Conservation (phyloP, 2,797 vertebrate genomes). For the Schizopygopsis malacanthus region DNA sequence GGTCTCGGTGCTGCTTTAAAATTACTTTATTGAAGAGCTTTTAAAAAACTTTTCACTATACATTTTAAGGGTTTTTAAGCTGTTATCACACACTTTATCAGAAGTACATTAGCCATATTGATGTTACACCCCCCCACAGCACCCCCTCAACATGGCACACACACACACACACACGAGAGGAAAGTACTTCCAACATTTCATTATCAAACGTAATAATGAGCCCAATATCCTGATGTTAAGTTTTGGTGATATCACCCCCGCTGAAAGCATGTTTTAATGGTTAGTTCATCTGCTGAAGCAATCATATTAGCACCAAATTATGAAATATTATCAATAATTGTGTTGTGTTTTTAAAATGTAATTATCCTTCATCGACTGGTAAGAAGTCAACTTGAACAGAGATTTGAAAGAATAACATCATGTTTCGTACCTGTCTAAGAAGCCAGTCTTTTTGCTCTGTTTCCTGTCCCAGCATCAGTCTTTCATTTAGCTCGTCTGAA, state of each 20-base stretch:
- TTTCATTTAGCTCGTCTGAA: constrained; percentile 5
- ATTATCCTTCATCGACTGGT: neutral
- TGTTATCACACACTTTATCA: constrained; percentile 1
- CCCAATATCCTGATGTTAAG: neutral
- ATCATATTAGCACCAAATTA: neutral
- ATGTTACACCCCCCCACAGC: too few relatives aligned
- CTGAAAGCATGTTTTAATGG: too few relatives aligned
- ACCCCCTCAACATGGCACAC: too few relatives aligned
- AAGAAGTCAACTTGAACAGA: neutral
- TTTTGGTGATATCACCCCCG: neutral
- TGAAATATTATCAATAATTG: neutral
- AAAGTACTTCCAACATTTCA: too few relatives aligned
- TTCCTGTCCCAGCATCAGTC: constrained; percentile 13
- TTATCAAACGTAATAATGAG: neutral
- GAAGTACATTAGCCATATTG: neutral
- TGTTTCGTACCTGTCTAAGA: constrained; percentile 9
- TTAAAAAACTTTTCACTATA: too few relatives aligned
- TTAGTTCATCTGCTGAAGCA: neutral
- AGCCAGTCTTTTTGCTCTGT: neutral
- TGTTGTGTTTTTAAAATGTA: neutral
- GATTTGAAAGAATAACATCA: neutral
- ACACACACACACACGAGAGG: too few relatives aligned
- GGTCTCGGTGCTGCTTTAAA: constrained; percentile 29
- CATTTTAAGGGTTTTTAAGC: too few relatives aligned
- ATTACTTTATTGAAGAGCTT: too few relatives aligned